phyloP scores from a whole-genome alignment of 2,113 vertebrate genomes.

The Gasterosteus aculeatus region DNA sequence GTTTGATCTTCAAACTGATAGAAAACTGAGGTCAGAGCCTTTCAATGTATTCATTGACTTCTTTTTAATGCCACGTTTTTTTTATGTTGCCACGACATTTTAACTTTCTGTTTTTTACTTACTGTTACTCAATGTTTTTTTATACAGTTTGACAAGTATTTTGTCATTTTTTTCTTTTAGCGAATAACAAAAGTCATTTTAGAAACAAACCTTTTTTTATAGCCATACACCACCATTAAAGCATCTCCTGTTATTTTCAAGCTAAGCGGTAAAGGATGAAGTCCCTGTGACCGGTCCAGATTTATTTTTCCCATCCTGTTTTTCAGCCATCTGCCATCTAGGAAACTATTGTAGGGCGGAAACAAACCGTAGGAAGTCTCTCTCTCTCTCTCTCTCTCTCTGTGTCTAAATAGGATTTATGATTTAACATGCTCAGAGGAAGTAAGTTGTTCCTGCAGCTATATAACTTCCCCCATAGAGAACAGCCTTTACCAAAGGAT shows the following conservation, averaged over 20 bases:
- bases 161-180: neutral
- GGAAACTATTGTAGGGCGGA: constrained; percentile 65
- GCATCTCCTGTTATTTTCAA: constrained; percentile 17
- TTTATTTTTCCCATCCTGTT: constrained; percentile 75
- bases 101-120: neutral
- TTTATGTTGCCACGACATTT: too few species aligned
- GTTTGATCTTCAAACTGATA: neutral
- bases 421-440: constrained; percentile 61
- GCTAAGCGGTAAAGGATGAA: constrained; percentile 35
- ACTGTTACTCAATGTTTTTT: neutral
- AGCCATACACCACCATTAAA: neutral
- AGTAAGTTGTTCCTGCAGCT: constrained; percentile 66
- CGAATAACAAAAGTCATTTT: neutral
- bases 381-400: constrained; percentile 38
- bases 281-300: constrained; percentile 39
- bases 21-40: neutral
- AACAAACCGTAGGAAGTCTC: constrained; percentile 68
- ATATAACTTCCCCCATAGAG: constrained; percentile 62
- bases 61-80: too few species aligned
- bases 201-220: neutral
- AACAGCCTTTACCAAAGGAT: constrained; percentile 44
- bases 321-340: constrained; percentile 64
- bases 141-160: neutral
- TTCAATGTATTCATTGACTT: neutral
- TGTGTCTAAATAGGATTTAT: constrained; percentile 57